These are phyloP conservation scores for Centruroides sculpturatus DNA, from an alignment of 1,140 invertebrate genomes.

Conservation along the genomic window DNA sequence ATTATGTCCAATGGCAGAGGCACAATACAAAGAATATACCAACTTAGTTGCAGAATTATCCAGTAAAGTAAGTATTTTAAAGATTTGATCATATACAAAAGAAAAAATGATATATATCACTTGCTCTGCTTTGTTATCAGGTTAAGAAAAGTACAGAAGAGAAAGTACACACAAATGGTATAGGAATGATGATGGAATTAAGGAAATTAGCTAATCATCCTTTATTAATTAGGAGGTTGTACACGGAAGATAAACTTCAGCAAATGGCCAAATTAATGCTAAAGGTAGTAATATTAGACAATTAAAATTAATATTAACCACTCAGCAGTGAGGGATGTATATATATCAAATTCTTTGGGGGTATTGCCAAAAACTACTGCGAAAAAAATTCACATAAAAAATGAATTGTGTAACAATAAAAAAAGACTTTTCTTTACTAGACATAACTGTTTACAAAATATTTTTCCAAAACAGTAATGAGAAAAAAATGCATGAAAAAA, in stretches of 20 bases:
- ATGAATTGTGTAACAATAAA: too few relatives aligned
- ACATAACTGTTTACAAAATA: too few relatives aligned
- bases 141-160: not conserved
- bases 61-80: slow-evolving; percentile 5
- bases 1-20: slow-evolving; percentile 44
- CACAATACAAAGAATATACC: slow-evolving; percentile 58
- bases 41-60: slow-evolving; percentile 51
- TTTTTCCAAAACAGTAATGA: too few relatives aligned
- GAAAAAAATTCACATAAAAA: too few relatives aligned
- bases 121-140: too few relatives aligned
- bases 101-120: not conserved
- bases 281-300: slow-evolving; percentile 23
- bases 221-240: slow-evolving; percentile 59
- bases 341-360: too few relatives aligned
- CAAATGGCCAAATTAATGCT: slow-evolving; percentile 59
- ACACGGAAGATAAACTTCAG: slow-evolving; percentile 48
- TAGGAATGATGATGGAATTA: slow-evolving; percentile 74
- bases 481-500: too few relatives aligned
- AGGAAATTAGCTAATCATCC: slow-evolving; percentile 81
- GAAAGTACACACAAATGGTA: slow-evolving; percentile 39
- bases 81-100: not conserved
- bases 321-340: too few relatives aligned
- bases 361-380: too few relatives aligned
- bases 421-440: too few relatives aligned
- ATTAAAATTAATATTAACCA: too few relatives aligned